Conservation (phyloP, 2,113 vertebrate species). For the Ochotona curzoniae region DNA sequence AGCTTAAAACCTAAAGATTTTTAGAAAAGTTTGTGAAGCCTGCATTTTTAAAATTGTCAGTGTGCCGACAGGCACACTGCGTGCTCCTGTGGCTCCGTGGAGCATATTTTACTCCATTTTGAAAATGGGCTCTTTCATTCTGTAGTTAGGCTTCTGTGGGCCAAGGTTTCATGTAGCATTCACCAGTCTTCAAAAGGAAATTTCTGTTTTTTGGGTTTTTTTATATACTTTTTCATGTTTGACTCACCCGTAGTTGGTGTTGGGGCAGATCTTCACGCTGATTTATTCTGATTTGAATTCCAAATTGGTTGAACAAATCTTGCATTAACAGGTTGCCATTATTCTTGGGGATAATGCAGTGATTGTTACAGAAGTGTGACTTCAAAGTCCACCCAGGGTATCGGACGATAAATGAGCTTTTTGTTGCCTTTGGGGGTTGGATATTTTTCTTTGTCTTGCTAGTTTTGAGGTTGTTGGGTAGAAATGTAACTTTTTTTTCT, state of each 20-base stretch:
- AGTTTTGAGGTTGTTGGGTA: slow-evolving; percentile 63
- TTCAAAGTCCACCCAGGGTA: slow-evolving; percentile 74
- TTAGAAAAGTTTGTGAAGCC: not conserved
- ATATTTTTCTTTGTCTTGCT: slow-evolving; percentile 79
- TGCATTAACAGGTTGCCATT: slow-evolving; percentile 76
- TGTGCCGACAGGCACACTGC: not conserved
- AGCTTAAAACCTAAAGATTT: slow-evolving; percentile 6
- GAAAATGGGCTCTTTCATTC: not conserved
- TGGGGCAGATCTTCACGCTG: slow-evolving; percentile 64
- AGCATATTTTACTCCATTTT: not conserved
- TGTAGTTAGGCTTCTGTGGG: not conserved
- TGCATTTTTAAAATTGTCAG: not conserved
- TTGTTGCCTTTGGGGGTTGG: slow-evolving; percentile 77
- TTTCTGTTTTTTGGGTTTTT: slow-evolving; percentile 51
- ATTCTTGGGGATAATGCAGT: slow-evolving; percentile 70
- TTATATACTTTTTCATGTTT: slow-evolving; percentile 54
- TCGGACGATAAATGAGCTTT: slow-evolving; percentile 75
- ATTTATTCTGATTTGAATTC: slow-evolving; percentile 81
- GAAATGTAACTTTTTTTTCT: slow-evolving; percentile 66
- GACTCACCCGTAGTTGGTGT: slow-evolving; percentile 39
- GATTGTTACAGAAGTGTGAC: slow-evolving; percentile 74
- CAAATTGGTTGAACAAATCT: slow-evolving; percentile 78
- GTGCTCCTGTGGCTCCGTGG: not conserved
- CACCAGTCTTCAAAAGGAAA: slow-evolving; percentile 49
- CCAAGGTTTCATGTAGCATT: slow-evolving; percentile 45